These are phyloP conservation scores for Calonectris borealis DNA, from an alignment of 2,113 vertebrate genomes.

Conservation along the genomic window DNA sequence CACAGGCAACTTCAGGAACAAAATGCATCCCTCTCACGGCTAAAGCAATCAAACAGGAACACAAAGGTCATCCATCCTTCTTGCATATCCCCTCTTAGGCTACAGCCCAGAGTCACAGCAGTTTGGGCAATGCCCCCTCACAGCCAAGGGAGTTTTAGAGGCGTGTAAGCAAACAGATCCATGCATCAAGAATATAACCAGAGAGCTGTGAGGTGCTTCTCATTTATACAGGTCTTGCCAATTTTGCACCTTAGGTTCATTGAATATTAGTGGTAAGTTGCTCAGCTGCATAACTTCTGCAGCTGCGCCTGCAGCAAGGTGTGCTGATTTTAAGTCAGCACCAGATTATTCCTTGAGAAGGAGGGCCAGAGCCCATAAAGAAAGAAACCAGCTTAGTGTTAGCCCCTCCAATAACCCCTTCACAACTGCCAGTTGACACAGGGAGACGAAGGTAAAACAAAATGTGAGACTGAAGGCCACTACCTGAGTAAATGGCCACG, in stretches of 20 bases:
- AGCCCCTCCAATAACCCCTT: neutral
- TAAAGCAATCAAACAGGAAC: neutral
- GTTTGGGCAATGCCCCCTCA: neutral
- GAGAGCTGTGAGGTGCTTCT: neutral
- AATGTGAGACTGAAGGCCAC: neutral
- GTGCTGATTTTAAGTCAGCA: neutral
- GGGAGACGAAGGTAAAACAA: neutral
- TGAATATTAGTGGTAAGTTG: neutral
- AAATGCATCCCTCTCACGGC: neutral
- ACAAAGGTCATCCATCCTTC: neutral
- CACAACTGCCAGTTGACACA: neutral
- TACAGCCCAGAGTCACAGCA: neutral
- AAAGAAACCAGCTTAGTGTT: neutral
- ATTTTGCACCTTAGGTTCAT: neutral
- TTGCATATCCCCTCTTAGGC: neutral
- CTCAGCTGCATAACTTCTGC: neutral
- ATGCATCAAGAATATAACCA: accelerated
- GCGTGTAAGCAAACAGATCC: neutral
- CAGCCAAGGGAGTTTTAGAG: neutral
- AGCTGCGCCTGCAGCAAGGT: neutral
- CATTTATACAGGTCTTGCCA: neutral
- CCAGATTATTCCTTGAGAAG: neutral
- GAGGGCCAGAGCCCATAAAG: neutral
- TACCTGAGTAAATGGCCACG: accelerated
- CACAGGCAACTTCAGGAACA: neutral